Base-by-base conservation (phyloP, 2,797 vertebrate species). In the Schizothorax lantsangensis region DNA sequence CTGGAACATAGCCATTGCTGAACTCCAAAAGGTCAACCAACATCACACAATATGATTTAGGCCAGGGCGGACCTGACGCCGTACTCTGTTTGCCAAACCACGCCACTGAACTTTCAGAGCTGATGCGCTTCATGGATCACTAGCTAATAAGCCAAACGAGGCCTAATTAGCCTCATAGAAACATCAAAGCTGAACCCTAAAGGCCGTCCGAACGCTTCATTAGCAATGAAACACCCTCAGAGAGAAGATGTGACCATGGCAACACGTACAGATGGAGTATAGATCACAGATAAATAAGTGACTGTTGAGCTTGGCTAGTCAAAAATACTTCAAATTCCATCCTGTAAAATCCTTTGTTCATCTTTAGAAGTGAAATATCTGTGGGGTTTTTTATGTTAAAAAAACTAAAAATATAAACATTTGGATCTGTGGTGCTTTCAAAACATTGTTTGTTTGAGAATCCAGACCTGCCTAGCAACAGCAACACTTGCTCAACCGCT, bases 141-240 rank as follows among this genome's bases (percentile, higher is more conserved):
- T 69, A 88, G 87, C 89, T 87, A 91, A 91, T 33, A 79, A 89
- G 88, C 88, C 91, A 91, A 90, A 88, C 83, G 86, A 40, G 26
- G 74, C 80, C 88, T 89, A 91, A 93, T 94, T 92, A 93, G 90
- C 84, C 86, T 9, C 88, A 78, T 84, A 86, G 88, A 89, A 92
- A 90, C 88, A 91, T 93, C 89, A 92, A 93, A 92, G 91, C 89
- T 89, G 90, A 90, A 89, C 89, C 90, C 89, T 87, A 78, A 88
- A 92, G 88, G 88, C 47, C 64, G 68, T n/a, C 23, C 57, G 59
- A 84, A 79, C 19, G 64, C 86, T 86, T 91, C 84, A 89, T 91
- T 91, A 89, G 73, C 62, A 68, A 84, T 14, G 75, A 87, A 68
- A 52, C 73, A 26, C 81, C 78, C 33, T 75, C 5, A 23, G 21